Base-by-base conservation (phyloP, 2,113 vertebrate genomes). In the Tyrannus savana region DNA sequence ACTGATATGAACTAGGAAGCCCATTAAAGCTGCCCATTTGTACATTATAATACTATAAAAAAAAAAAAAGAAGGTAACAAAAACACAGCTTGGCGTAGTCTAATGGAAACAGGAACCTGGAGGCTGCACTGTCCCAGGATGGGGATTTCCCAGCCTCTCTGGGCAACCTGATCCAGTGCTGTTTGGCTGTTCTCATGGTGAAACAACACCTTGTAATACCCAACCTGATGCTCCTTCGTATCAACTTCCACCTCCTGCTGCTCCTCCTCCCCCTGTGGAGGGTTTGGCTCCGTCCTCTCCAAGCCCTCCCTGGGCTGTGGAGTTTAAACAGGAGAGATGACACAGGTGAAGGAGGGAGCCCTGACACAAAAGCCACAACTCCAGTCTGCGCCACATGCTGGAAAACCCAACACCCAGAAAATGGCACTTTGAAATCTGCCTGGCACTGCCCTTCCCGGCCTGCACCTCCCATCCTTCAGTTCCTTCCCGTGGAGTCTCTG, bases 1-100 rank as follows among this genome's bases (percentile, higher is more conserved):
- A 92, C 76, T 93, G 87, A 93, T 94, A 95, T 3, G 35, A 93
- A 81, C 77, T 75, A 84, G 67, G 80, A 74, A 96, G 87, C 87
- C 59, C 24, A 25, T 63, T 80, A 74, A 55, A 86, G 87, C 90
- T 93, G 69, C 90, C 92, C 19, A 5, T 27, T 93, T 82, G 68
- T 88, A 96, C 25, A 68, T 31, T 30, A 58, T 78, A 82, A 80
- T 81, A 94, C n/a, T 68, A 24, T 59, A 75, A 35, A 19, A 85
- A 78, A n/a, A 60, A 50, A 31, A 50, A 25, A 50, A 50, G 49
- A 50, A 42, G 19, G 18, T 77, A 87, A 95, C 21, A 75, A 66
- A 84, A 84, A 41, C 62, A 89, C 59, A 87, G 89, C 82, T 90
- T 88, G 90, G 55, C 1, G 0, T 41, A 76, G 58, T 50, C 60